Base-by-base conservation (phyloP, 2,888 invertebrate genomes). In the Eudasyphora cyanicolor region DNA sequence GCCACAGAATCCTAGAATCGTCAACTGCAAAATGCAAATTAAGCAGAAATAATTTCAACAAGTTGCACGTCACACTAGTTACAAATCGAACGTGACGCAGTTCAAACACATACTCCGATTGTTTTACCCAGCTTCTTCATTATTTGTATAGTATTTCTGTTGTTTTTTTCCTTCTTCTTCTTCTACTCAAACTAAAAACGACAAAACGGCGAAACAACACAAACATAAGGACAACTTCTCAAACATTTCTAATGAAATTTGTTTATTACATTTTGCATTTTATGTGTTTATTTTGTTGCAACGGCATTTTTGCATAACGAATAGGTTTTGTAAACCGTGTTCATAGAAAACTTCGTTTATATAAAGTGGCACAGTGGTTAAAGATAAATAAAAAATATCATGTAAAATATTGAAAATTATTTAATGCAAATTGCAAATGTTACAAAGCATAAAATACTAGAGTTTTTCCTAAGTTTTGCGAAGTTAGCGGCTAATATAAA, bases 71-170 rank as follows among this genome's bases (percentile, higher is more conserved):
- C 80, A 70, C 75, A 64, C 74, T 85, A 86, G 87, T 86, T 79
- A 79, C 76, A 86, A 82, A 82, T 82, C 85, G 86, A 87, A 87
- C 87, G 87, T 86, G 87, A 86, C 85, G 86, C 84, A 79, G 83
- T 74, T 80, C 67, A 82, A 85, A 83, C 67, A 38, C 27, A 24
- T 24, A 24, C 35, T 64, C 60, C 60, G 60, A 27, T 29, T 32
- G 76, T 76, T 71, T 79, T 54, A n/a, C n/a, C n/a, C n/a, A n/a
- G n/a, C 60, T 12, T 32, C 42, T 62, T 78, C 27, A 7, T 4
- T 27, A 8, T 10, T 24, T 27, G 24, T 1, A 54, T 54, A 7
- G 12, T 24, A 4, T 21, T 54, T 54, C 21, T 10, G 21, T 21
- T 54, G 17, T 60, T 60, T 29, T 10, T 62, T 67, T 42, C 29